Conservation (phyloP, 2,113 vertebrate species). For the Hystrix brachyura region DNA sequence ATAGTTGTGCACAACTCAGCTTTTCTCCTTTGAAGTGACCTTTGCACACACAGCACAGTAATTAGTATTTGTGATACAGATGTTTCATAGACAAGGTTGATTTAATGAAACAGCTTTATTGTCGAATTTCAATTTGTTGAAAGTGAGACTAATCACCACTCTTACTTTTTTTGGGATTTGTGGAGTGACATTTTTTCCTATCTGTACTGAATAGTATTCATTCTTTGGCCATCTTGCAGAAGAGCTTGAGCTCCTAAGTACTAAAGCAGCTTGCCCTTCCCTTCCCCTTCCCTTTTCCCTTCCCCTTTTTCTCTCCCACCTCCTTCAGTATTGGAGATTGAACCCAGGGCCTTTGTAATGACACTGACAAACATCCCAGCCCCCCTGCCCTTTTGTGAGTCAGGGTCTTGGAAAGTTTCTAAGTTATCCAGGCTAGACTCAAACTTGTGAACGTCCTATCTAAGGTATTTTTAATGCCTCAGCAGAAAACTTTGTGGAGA, state of each 20-base stretch:
- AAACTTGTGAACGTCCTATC: not conserved
- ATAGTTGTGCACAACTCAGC: not conserved
- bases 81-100: not conserved
- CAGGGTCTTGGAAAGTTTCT: not conserved
- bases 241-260: not conserved
- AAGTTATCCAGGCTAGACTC: not conserved
- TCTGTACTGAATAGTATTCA: not conserved
- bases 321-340: not conserved
- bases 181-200: not conserved
- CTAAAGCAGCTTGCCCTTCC: not conserved
- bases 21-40: not conserved
- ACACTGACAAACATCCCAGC: not conserved
- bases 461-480: not conserved
- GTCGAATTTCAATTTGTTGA: conserved; percentile 36
- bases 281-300: too few species aligned
- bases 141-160: not conserved
- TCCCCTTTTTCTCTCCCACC: not conserved
- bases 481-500: conserved; percentile 12
- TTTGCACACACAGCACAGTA: not conserved
- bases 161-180: not conserved
- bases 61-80: not conserved
- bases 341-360: not conserved
- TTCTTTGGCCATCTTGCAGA: not conserved
- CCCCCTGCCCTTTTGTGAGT: not conserved
- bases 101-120: not conserved